These are phyloP conservation scores for Lochmaea crataegi DNA, from an alignment of 2,888 invertebrate genomes.

Conservation along the genomic window DNA sequence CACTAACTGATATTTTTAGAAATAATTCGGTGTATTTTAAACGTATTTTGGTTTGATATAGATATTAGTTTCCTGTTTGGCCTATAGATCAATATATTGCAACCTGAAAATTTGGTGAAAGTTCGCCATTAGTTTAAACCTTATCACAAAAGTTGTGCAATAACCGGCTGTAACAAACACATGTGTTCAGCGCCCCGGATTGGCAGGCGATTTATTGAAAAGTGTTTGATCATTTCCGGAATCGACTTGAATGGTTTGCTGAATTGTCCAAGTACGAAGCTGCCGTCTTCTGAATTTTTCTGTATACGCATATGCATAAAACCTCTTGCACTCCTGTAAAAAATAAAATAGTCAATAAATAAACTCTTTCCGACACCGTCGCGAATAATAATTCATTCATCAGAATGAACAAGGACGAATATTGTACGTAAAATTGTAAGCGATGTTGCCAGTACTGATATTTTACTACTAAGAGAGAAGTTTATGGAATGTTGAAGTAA, in stretches of 20 bases:
- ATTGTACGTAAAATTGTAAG: too few relatives aligned
- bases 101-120: conserved; percentile 36
- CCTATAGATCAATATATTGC: conserved; percentile 26
- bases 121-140: conserved; percentile 34
- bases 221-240: conserved; percentile 95
- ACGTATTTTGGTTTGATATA: not conserved
- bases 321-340: conserved; percentile 87
- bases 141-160: conserved; percentile 80
- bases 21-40: not conserved
- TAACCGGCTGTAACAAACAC: conserved; percentile 92
- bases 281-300: conserved; percentile 77
- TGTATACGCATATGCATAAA: conserved; percentile 98
- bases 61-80: conserved; percentile 5
- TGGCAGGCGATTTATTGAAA: conserved; percentile 91
- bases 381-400: too few relatives aligned
- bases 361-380: too few relatives aligned
- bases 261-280: conserved; percentile 92
- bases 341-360: not conserved
- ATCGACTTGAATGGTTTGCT: conserved; percentile 92
- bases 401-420: too few relatives aligned
- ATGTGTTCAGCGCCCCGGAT: conserved; percentile 97
- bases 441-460: too few relatives aligned
- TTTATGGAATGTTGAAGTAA: too few relatives aligned
- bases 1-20: not conserved
- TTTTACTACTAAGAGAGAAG: too few relatives aligned